Conservation (phyloP, 1,140 invertebrate genomes). For the Drosophila suzukii region DNA sequence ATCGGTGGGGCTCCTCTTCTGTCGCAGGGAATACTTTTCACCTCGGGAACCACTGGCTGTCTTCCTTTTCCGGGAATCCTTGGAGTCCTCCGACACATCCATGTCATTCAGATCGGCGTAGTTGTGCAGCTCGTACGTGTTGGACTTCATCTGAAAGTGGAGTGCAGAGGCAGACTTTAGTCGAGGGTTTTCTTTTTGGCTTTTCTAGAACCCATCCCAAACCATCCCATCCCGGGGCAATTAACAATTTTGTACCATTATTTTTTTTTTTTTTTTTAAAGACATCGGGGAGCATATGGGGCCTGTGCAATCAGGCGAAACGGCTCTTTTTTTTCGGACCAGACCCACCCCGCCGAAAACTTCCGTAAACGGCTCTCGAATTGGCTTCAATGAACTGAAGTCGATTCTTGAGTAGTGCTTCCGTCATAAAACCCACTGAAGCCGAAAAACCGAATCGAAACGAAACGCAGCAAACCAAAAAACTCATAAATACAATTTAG, state of each 20-base stretch:
- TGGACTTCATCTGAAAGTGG: slow-evolving; percentile 75
- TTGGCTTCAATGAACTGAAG: slow-evolving; percentile 60
- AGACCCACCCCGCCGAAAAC: slow-evolving; percentile 48
- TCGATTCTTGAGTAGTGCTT: slow-evolving; percentile 59
- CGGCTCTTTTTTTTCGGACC: slow-evolving; percentile 38
- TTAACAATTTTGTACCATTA: slow-evolving; percentile 67
- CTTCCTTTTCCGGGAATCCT: slow-evolving; percentile 66
- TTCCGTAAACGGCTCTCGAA: slow-evolving; percentile 70
- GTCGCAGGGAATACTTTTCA: slow-evolving; percentile 81
- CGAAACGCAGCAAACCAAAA: slow-evolving; percentile 47
- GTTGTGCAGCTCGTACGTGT: slow-evolving; percentile 75
- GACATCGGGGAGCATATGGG: slow-evolving; percentile 41
- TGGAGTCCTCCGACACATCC: slow-evolving; percentile 25
- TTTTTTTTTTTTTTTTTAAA: slow-evolving; percentile 12
- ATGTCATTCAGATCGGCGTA: slow-evolving; percentile 66
- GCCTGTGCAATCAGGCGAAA: slow-evolving; percentile 53
- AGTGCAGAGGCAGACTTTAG: slow-evolving; percentile 39
- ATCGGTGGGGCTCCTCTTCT: slow-evolving; percentile 48
- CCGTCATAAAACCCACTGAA: slow-evolving; percentile 76
- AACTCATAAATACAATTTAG: slow-evolving; percentile 54
- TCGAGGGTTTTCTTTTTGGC: slow-evolving; percentile 28
- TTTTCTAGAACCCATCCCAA: slow-evolving; percentile 19
- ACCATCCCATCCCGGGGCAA: slow-evolving; percentile 48
- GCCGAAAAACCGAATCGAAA: slow-evolving; percentile 72
- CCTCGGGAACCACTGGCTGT: slow-evolving; percentile 32